These are phyloP conservation scores for Axea sp. DNA, from an alignment of 2,888 invertebrate species.

Conservation along the genomic window DNA sequence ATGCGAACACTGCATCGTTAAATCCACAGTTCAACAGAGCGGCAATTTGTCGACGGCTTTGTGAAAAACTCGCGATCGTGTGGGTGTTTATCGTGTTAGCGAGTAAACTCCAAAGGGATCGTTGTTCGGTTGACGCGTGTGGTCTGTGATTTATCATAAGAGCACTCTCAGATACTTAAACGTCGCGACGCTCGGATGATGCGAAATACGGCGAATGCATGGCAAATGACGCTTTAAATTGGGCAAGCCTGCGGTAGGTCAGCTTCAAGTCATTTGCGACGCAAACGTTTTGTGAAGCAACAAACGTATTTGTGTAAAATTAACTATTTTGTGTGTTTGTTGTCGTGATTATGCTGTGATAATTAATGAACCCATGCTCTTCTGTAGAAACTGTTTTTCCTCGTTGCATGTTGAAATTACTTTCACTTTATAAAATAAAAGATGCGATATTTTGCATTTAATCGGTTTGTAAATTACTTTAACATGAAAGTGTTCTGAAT, in stretches of 20 bases:
- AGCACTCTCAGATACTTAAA: constrained; percentile 66
- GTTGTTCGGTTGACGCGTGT: constrained; percentile 65
- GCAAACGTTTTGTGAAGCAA: constrained; percentile 56
- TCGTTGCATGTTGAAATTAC: no score
- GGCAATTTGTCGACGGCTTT: constrained; percentile 60
- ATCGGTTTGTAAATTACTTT: no score
- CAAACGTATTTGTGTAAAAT: constrained; percentile 48
- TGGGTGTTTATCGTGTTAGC: constrained; percentile 46
- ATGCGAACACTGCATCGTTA: constrained; percentile 19
- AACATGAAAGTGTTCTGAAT: no score
- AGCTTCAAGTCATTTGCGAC: constrained; percentile 73
- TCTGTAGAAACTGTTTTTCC: no score
- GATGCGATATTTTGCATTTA: no score
- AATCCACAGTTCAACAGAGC: constrained; percentile 12
- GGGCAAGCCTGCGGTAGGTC: constrained; percentile 77
- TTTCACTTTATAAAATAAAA: no score
- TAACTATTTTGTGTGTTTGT: constrained; percentile 27
- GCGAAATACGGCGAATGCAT: constrained; percentile 70
- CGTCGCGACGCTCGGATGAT: constrained; percentile 74
- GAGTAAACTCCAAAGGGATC: constrained; percentile 30
- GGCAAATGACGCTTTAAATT: constrained; percentile 78
- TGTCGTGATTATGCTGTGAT: constrained; percentile 9
- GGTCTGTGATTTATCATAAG: constrained; percentile 71
- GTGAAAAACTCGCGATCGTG: constrained; percentile 44
- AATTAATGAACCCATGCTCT: constrained; percentile 12